A percentile compares a stretch with the other conserved stretches of the same genome.
Conservation (phyloP, 2,888 invertebrate genomes). For the Dioctria linearis region DNA sequence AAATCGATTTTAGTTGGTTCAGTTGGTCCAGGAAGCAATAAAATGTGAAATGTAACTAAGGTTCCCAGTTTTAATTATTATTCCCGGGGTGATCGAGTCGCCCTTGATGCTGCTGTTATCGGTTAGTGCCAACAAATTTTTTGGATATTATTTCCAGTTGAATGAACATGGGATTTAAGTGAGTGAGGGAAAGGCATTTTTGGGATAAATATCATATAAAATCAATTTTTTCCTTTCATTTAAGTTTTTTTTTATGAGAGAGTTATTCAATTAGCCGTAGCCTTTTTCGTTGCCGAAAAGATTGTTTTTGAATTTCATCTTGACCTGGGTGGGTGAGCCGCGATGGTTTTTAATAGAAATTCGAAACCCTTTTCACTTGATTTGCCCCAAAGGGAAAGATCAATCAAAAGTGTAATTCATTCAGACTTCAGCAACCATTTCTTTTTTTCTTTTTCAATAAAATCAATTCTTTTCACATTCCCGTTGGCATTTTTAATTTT, state of each 20-base stretch:
- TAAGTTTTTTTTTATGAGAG: constrained; percentile 33
- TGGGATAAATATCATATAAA: not conserved
- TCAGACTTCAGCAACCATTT: not conserved
- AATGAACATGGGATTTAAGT: constrained; percentile 17
- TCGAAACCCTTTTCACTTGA: constrained; percentile 46
- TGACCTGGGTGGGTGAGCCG: not conserved
- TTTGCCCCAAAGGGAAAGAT: constrained; percentile 30
- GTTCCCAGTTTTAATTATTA: constrained; percentile 42
- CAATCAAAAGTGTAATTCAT: constrained; percentile 48
- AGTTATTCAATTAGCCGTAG: not conserved
- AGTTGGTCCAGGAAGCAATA: constrained; percentile 37
- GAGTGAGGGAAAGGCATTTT: constrained; percentile 29
- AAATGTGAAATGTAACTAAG: constrained; percentile 19
- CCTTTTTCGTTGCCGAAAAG: not conserved
- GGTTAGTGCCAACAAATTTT: constrained; percentile 14
- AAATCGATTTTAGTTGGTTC: constrained; percentile 39
- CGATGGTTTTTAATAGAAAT: not conserved
- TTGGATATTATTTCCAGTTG: constrained; percentile 33
- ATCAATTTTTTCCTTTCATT: not conserved
- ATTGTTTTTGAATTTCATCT: not conserved
- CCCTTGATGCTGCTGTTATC: not conserved
- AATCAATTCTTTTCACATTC: constrained; percentile 48
- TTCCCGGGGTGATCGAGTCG: not conserved
- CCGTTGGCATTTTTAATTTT: constrained; percentile 52
- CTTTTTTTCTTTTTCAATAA: constrained; percentile 35